Evolutionary conservation across 2,113 vertebrate genomes (phyloP).

Genomic region (Bos indicus): DNA sequence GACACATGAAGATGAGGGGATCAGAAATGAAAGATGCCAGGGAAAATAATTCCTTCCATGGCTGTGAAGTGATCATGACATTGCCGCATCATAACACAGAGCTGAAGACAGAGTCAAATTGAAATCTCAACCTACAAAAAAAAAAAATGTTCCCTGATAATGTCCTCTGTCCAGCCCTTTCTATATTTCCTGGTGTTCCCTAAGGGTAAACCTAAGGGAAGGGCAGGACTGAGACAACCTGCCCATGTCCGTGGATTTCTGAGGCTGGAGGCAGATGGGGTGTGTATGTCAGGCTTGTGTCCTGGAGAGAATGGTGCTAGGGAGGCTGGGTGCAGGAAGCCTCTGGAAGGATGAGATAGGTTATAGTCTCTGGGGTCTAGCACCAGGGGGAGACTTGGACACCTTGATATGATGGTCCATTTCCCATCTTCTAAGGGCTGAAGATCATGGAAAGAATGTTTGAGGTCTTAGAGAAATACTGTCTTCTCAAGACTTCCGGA

Average conservation of each 20-base stretch:
- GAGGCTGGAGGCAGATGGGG: neutral
- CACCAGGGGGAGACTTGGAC: neutral
- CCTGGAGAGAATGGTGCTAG: neutral
- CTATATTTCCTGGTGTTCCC: neutral
- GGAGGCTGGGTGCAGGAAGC: neutral
- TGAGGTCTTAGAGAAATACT: neutral
- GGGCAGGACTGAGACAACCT: neutral
- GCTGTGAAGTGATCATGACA: constrained; percentile 52
- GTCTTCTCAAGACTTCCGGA: neutral
- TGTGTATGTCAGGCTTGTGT: neutral
- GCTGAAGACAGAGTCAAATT: constrained; percentile 48
- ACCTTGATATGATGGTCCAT: too few species aligned
- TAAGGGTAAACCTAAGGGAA: neutral
- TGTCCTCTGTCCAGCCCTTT: neutral
- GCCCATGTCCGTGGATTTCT: neutral
- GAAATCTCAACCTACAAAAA: constrained; percentile 37
- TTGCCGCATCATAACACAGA: constrained; percentile 8
- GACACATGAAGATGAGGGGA: constrained; percentile 57
- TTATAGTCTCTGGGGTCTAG: neutral
- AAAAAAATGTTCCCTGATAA: constrained; percentile 5
- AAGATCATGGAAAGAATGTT: neutral
- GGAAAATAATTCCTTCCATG: constrained; percentile 51
- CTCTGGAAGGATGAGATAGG: neutral
- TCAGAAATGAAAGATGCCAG: constrained; percentile 63
- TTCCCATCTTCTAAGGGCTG: neutral